Percentiles rank a stretch among this genome's conserved stretches.
phyloP scores from a whole-genome alignment of 2,113 vertebrate species.

The Rhea americana region DNA sequence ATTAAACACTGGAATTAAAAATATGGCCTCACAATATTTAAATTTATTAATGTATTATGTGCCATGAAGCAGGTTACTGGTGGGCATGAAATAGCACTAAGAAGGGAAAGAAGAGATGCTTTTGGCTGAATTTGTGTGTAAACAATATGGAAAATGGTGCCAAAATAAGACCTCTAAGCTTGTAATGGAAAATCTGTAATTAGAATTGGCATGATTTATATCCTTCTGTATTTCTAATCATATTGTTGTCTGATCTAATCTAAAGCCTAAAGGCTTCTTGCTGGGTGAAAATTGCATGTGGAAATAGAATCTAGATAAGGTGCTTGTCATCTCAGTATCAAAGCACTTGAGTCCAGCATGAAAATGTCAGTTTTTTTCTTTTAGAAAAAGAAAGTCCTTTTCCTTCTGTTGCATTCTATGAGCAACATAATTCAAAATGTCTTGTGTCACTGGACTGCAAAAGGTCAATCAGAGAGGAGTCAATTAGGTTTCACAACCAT shows the following conservation, averaged over 20 bases:
- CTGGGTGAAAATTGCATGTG: constrained; percentile 41
- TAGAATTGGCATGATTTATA: neutral
- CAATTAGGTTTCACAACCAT: neutral
- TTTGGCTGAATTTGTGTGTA: neutral
- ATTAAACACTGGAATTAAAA: neutral
- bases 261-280: neutral
- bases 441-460: neutral
- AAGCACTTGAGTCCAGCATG: neutral
- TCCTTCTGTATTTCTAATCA: neutral
- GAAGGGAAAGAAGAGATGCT: neutral
- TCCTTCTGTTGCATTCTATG: neutral
- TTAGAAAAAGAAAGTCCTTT: neutral
- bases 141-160: neutral
- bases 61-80: neutral
- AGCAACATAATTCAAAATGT: neutral
- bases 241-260: neutral
- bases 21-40: neutral
- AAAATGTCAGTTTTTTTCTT: neutral
- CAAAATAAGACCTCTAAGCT: neutral
- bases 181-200: neutral
- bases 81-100: neutral
- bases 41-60: neutral
- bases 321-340: neutral
- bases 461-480: neutral
- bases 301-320: constrained; percentile 14